phyloP scores from a whole-genome alignment of 2,113 vertebrate species.

The Martes martes region DNA sequence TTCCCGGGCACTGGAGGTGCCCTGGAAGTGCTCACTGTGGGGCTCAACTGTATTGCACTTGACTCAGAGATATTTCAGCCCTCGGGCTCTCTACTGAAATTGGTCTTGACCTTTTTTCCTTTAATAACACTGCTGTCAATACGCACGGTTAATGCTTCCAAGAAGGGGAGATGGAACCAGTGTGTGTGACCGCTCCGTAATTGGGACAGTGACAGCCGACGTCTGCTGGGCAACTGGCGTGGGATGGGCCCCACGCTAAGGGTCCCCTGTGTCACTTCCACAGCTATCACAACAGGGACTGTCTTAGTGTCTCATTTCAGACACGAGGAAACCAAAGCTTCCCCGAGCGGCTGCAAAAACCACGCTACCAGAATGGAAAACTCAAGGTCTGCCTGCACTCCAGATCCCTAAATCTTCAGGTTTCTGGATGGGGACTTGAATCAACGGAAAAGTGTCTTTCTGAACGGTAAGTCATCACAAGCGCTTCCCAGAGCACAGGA shows the following conservation, averaged over 20 bases:
- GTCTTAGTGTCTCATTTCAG: not conserved
- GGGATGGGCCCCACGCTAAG: fast-evolving
- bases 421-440: not conserved
- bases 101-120: not conserved
- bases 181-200: too few relatives aligned
- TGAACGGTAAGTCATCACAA: not conserved
- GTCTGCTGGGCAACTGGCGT: too few relatives aligned
- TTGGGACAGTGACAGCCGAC: fast-evolving
- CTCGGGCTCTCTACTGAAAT: not conserved
- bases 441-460: not conserved
- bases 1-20: not conserved
- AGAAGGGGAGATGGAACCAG: not conserved
- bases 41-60: not conserved
- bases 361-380: not conserved
- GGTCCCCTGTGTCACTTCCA: not conserved
- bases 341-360: not conserved
- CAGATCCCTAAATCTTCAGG: not conserved
- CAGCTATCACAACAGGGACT: not conserved
- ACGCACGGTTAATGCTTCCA: not conserved
- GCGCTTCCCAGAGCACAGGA: not conserved
- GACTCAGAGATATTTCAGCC: not conserved
- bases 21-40: not conserved
- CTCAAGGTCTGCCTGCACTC: not conserved
- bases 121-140: not conserved
- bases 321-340: not conserved